Evolutionary conservation across 2,113 vertebrate species (phyloP).

Genomic region (Chaenocephalus aceratus): DNA sequence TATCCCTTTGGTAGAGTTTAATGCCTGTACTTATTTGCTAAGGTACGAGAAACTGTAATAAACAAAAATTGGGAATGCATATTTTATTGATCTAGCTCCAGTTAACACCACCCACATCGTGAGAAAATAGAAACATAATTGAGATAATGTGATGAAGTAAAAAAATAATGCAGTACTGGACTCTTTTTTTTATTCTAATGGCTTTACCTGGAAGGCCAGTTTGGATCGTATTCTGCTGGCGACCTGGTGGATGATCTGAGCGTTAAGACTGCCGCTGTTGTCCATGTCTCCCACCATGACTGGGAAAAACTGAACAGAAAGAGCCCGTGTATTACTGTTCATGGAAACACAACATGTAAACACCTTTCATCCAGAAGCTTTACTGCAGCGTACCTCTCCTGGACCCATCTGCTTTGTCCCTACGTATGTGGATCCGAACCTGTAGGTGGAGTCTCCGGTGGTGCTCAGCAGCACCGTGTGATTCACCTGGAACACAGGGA

Average conservation of each 20-base stretch:
- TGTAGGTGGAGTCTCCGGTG: constrained; percentile 89
- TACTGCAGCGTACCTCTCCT: constrained; percentile 83
- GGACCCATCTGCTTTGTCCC: constrained; percentile 89
- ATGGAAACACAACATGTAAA: too few species aligned
- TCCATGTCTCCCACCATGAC: constrained; percentile 93
- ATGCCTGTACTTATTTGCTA: too few species aligned
- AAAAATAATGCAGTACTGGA: background rate
- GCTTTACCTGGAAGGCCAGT: constrained; percentile 88
- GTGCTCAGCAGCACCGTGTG: constrained; percentile 90
- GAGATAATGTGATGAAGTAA: background rate
- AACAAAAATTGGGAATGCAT: background rate
- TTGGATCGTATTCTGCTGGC: constrained; percentile 85
- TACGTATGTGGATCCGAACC: constrained; percentile 90
- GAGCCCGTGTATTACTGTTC: accelerated
- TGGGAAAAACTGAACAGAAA: constrained; percentile 84
- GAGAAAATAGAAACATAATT: background rate
- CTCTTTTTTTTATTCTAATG: too few species aligned
- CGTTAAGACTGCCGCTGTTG: constrained; percentile 90
- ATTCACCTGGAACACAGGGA: constrained; percentile 82
- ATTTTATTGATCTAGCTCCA: background rate
- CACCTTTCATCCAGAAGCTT: too few species aligned
- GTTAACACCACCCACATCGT: background rate
- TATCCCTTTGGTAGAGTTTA: too few species aligned
- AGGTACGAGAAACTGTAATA: background rate
- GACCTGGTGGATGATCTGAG: constrained; percentile 92